Conservation (phyloP, 2,888 invertebrate genomes). For the Unio pictorum region DNA sequence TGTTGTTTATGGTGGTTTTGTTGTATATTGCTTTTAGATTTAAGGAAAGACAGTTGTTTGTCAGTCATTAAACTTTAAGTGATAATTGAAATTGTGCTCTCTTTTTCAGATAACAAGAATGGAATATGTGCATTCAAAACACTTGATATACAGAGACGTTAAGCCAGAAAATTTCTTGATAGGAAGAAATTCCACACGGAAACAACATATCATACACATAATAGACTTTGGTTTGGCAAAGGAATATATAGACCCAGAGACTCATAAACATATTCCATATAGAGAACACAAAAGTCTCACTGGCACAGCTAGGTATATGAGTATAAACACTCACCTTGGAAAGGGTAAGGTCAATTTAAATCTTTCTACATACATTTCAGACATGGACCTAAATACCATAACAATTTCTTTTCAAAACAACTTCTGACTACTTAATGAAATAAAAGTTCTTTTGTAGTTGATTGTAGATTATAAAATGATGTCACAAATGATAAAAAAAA, state of each 20-base stretch:
- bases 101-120: slow-evolving; percentile 92
- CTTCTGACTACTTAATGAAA: too few relatives aligned
- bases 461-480: too few relatives aligned
- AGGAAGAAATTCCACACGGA: slow-evolving; percentile 95
- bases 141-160: slow-evolving; percentile 98
- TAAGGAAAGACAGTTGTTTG: neutral
- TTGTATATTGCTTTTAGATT: neutral
- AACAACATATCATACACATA: slow-evolving; percentile 99
- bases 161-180: slow-evolving; percentile 99
- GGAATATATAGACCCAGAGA: slow-evolving; percentile 99
- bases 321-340: slow-evolving; percentile 99
- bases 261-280: slow-evolving; percentile 96
- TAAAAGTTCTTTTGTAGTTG: too few relatives aligned
- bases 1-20: neutral
- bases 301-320: slow-evolving; percentile 99
- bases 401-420: too few relatives aligned
- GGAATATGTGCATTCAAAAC: slow-evolving; percentile 99
- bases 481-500: too few relatives aligned
- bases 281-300: slow-evolving; percentile 99
- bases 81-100: neutral
- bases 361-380: too few relatives aligned
- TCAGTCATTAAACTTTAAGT: neutral
- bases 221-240: slow-evolving; percentile 99
- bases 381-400: too few relatives aligned
- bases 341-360: slow-evolving; percentile 79